Percentiles rank a stretch among this genome's conserved stretches.
Evolutionary conservation across 2,113 vertebrate species (phyloP).

Genomic region (Microcebus lehilahytsara): DNA sequence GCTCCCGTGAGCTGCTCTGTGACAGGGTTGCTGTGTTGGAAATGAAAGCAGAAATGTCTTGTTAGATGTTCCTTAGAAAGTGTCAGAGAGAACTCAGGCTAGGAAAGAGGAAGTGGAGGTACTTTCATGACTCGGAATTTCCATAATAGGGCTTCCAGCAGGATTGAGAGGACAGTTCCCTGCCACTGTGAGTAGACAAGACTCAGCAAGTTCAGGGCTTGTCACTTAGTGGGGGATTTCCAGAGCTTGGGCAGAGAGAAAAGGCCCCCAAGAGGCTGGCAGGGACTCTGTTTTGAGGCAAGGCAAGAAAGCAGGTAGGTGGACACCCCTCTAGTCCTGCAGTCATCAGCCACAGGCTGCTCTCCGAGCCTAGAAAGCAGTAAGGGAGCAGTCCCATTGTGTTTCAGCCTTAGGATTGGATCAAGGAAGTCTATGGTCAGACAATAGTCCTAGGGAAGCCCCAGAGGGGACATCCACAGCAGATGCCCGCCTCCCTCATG

Average conservation of each 20-base stretch:
- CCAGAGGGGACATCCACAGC: background rate
- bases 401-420: background rate
- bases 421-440: background rate
- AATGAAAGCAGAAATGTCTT: background rate
- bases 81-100: background rate
- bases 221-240: background rate
- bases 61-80: background rate
- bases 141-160: background rate
- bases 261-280: background rate
- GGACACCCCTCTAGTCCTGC: background rate
- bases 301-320: background rate
- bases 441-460: background rate
- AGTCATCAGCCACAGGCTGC: background rate
- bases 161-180: background rate
- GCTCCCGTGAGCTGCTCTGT: background rate
- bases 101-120: background rate
- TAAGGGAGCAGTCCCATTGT: background rate
- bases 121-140: background rate
- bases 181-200: background rate
- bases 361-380: background rate
- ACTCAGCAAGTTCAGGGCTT: background rate
- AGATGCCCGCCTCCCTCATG: background rate
- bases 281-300: background rate
- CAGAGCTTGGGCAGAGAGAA: background rate
- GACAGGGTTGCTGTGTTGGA: background rate